Percentiles rank a stretch among this genome's conserved stretches.
Evolutionary conservation across 2,113 vertebrate genomes (phyloP).

Genomic region (Elachura formosa): DNA sequence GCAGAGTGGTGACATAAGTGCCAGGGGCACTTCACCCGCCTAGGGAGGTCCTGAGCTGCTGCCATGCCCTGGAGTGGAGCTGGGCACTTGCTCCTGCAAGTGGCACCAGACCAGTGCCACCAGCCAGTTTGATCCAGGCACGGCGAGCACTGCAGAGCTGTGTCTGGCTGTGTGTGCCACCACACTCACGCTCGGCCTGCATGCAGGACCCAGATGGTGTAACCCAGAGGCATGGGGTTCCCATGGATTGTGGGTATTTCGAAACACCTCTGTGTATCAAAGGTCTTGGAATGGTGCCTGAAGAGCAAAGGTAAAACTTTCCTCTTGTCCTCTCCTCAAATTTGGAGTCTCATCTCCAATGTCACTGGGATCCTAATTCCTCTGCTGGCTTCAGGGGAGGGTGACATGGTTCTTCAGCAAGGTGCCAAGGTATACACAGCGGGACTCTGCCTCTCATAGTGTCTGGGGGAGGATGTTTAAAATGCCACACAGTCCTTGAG

Average conservation of each 20-base stretch:
- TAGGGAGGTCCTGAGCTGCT: rapidly evolving
- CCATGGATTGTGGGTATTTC: not conserved
- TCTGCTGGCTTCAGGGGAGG: not conserved
- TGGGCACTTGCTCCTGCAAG: not conserved
- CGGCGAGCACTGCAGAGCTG: rapidly evolving
- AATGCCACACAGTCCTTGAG: not conserved
- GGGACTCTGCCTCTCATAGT: not conserved
- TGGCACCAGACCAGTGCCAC: not conserved
- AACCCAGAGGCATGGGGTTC: not conserved
- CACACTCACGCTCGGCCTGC: rapidly evolving
- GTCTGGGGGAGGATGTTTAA: not conserved
- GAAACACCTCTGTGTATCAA: not conserved
- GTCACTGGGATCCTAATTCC: not conserved
- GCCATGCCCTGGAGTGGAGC: too few relatives aligned
- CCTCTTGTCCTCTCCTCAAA: not conserved
- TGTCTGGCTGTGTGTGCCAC: not conserved
- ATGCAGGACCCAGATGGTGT: not conserved
- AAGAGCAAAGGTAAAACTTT: not conserved
- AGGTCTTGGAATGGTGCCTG: not conserved
- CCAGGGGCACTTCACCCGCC: not conserved
- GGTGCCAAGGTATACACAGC: not conserved
- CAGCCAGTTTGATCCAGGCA: not conserved
- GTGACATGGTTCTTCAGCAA: not conserved
- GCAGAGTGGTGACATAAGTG: not conserved
- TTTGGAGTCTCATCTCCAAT: not conserved